phyloP scores from a whole-genome alignment of 2,888 invertebrate species.

The Cephus runcator region DNA sequence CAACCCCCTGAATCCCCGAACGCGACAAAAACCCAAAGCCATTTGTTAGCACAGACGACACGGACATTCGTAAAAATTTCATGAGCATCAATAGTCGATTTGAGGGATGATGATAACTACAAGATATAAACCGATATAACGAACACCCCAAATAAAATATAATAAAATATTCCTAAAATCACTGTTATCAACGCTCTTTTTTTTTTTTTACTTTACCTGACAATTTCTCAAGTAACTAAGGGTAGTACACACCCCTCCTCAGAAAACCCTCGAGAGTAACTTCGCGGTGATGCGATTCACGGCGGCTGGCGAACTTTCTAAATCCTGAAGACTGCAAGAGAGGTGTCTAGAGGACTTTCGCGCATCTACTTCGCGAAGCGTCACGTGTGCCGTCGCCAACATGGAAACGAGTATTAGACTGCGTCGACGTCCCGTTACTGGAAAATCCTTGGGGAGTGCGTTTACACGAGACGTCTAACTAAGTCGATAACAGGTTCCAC shows the following conservation, averaged over 20 bases:
- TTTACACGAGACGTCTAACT: conserved; percentile 39
- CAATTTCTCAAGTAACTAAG: too few species aligned
- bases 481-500: conserved; percentile 46
- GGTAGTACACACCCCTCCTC: too few species aligned
- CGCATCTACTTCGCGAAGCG: background rate
- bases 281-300: too few species aligned
- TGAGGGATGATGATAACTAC: too few species aligned
- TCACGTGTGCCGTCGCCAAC: background rate
- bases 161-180: too few species aligned
- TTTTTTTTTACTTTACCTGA: too few species aligned
- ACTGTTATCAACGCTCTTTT: too few species aligned
- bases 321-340: too few species aligned
- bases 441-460: conserved; percentile 16
- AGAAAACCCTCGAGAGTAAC: too few species aligned
- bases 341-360: background rate
- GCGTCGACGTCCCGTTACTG: background rate
- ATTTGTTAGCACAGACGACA: conserved; percentile 11
- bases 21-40: conserved; percentile 16
- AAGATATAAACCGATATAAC: too few species aligned
- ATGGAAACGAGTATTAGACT: background rate
- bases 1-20: conserved; percentile 10
- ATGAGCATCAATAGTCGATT: background rate
- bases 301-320: too few species aligned
- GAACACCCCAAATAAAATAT: too few species aligned
- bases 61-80: conserved; percentile 16